phyloP scores from a whole-genome alignment of 2,113 vertebrate species.

The Mesitornis unicolor region DNA sequence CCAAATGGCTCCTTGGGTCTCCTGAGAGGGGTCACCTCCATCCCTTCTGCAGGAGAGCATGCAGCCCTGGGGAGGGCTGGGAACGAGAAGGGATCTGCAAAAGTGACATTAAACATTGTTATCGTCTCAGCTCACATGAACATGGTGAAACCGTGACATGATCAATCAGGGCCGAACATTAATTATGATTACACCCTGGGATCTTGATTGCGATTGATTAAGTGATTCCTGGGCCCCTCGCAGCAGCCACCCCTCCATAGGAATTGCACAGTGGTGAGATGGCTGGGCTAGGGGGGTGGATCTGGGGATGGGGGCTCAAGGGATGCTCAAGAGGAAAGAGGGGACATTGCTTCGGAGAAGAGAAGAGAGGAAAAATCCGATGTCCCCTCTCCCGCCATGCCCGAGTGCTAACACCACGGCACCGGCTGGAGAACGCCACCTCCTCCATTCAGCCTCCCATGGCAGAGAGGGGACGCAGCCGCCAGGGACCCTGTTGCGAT shows the following conservation, averaged over 20 bases:
- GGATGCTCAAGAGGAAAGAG: background rate
- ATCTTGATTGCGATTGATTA: constrained; percentile 64
- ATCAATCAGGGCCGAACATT: constrained; percentile 68
- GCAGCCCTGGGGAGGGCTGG: background rate
- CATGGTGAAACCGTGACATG: background rate
- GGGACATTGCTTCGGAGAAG: background rate
- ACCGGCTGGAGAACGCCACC: rapidly evolving
- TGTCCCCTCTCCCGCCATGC: rapidly evolving
- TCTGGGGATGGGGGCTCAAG: background rate
- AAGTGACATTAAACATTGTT: background rate
- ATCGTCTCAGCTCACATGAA: background rate
- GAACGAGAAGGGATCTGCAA: background rate
- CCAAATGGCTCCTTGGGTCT: background rate
- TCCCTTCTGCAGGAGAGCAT: background rate
- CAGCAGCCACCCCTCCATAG: background rate
- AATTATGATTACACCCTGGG: constrained; percentile 67
- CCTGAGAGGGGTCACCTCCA: background rate
- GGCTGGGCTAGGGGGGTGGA: background rate
- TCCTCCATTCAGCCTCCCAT: rapidly evolving
- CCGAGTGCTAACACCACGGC: rapidly evolving
- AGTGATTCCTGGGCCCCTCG: constrained; percentile 24
- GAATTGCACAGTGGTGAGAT: background rate
- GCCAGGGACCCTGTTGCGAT: rapidly evolving
- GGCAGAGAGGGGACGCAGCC: background rate
- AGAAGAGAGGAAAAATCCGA: background rate